Percentiles rank a stretch among this genome's conserved stretches.
These are phyloP conservation scores for Epizoanthus ramosus DNA, from an alignment of 92 coral and sea anemone species.

Conservation along the genomic window DNA sequence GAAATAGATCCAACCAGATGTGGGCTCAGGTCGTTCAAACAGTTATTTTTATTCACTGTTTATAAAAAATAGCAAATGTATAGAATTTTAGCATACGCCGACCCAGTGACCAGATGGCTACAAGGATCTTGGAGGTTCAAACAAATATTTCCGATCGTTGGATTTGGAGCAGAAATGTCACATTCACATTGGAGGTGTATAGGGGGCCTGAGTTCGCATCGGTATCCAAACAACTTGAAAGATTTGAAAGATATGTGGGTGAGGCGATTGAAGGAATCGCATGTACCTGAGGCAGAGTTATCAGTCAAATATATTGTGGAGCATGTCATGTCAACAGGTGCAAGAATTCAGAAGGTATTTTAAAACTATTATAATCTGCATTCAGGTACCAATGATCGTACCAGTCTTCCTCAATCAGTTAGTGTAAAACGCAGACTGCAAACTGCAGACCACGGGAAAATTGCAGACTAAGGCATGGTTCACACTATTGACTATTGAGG, in stretches of 20 bases:
- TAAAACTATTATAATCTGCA: no score
- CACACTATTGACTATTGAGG: no score
- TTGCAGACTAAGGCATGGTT: no score
- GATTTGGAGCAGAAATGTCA: no score
- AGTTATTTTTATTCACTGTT: no score
- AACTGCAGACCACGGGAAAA: no score
- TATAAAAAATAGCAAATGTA: background rate
- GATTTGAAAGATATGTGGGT: constrained; percentile 50
- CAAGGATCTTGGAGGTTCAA: background rate
- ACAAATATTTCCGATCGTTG: background rate
- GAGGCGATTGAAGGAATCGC: constrained; percentile 31
- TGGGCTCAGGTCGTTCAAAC: no score
- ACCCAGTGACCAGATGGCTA: background rate
- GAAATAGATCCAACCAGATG: background rate
- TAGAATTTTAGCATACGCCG: background rate
- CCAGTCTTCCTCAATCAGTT: no score
- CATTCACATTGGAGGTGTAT: no score
- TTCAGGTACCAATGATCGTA: no score
- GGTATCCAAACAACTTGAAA: constrained; percentile 22
- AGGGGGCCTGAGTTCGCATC: background rate
- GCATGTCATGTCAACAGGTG: constrained; percentile 56
- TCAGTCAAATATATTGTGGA: constrained; percentile 65
- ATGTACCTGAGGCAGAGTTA: constrained; percentile 68
- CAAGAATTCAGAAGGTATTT: constrained; percentile 37
- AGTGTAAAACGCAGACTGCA: no score